Evolutionary conservation across 2,888 invertebrate species (phyloP).

Genomic region (Eupeodes luniger): DNA sequence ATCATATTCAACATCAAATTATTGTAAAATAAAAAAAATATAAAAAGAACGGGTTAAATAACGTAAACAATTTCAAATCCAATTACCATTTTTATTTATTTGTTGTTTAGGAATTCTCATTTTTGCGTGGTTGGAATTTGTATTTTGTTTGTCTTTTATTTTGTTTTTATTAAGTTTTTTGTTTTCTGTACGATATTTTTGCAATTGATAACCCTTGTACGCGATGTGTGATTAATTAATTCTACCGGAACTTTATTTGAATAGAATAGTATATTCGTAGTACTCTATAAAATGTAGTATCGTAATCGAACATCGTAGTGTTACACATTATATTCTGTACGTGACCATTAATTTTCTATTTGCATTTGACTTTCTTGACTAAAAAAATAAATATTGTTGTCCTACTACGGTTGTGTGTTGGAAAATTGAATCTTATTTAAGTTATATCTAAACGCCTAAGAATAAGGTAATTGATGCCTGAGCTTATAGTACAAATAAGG

Average conservation of each 20-base stretch:
- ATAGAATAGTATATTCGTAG: too few species aligned
- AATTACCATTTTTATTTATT: constrained; percentile 43
- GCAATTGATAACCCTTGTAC: constrained; percentile 57
- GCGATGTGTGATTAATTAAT: constrained; percentile 64
- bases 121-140: constrained; percentile 55
- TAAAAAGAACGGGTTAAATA: constrained; percentile 4
- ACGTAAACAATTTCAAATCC: constrained; percentile 38
- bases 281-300: too few species aligned
- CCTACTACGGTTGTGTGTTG: too few species aligned
- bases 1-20: constrained; percentile 2
- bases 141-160: background rate
- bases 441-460: too few species aligned
- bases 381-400: too few species aligned
- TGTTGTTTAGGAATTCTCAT: constrained; percentile 28
- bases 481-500: too few species aligned
- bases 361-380: too few species aligned
- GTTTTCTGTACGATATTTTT: constrained; percentile 6
- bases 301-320: too few species aligned
- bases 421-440: too few species aligned
- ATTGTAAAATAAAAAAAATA: constrained; percentile 12
- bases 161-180: constrained; percentile 21
- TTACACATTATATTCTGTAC: too few species aligned
- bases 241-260: constrained; percentile 42
- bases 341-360: too few species aligned
- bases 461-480: too few species aligned